Conservation (phyloP, 2,888 invertebrate genomes). For the Macrosiphum euphorbiae region DNA sequence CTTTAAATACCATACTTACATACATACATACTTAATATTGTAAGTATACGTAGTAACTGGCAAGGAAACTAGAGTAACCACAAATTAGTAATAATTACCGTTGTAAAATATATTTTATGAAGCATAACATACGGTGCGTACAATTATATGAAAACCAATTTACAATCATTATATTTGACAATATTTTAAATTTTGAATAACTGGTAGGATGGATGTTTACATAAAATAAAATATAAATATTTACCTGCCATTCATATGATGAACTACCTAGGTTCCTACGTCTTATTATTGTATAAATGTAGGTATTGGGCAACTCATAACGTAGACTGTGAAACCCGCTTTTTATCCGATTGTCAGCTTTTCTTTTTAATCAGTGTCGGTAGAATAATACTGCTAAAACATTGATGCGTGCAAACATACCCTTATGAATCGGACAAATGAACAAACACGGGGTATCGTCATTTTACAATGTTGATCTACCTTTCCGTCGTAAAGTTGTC, state of each 20-base stretch:
- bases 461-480: constrained; percentile 32
- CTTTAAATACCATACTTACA: too few species aligned
- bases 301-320: not conserved
- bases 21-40: too few species aligned
- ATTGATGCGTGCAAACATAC: constrained; percentile 1
- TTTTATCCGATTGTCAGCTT: not conserved
- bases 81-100: too few species aligned
- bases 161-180: not conserved
- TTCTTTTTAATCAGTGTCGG: constrained; percentile 21
- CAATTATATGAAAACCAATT: not conserved
- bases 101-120: too few species aligned
- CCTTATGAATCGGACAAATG: constrained; percentile 2
- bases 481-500: constrained; percentile 44
- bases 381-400: constrained; percentile 18
- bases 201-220: too few species aligned
- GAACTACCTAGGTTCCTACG: not conserved
- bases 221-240: not conserved
- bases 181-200: too few species aligned
- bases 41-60: too few species aligned
- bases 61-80: too few species aligned
- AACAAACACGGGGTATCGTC: constrained; percentile 18
- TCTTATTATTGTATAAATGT: not conserved
- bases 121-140: not conserved
- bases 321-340: not conserved
- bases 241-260: not conserved